phyloP scores from a whole-genome alignment of 1,140 invertebrate species.

The Yoshiicerus persimilis region DNA sequence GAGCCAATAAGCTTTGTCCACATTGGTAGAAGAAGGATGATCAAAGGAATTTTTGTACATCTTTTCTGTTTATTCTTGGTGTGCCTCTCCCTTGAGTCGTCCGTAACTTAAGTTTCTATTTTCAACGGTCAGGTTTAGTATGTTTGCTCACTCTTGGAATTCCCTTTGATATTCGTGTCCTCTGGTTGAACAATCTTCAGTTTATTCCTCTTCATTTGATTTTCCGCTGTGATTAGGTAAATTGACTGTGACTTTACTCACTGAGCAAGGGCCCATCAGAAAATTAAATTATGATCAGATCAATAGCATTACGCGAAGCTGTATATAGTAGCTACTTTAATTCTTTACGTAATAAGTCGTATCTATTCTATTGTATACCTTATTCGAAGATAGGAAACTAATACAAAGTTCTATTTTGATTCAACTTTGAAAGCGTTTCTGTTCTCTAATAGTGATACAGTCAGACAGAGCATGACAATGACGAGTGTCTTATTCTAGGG shows the following conservation, averaged over 20 bases:
- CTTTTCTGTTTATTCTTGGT: not conserved
- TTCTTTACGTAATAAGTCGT: not conserved
- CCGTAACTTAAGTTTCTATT: not conserved
- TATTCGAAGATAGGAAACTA: not conserved
- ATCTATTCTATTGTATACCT: not conserved
- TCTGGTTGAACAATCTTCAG: not conserved
- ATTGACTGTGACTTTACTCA: not conserved
- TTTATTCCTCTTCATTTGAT: conserved; percentile 10
- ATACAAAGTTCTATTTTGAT: not conserved
- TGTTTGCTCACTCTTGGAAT: not conserved
- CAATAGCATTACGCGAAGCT: not conserved
- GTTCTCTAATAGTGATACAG: not conserved
- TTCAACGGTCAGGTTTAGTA: not conserved
- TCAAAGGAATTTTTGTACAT: conserved; percentile 3
- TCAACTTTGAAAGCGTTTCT: not conserved
- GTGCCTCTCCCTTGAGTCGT: not conserved
- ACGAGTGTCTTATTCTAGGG: not conserved
- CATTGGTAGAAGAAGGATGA: not conserved
- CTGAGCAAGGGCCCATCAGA: not conserved
- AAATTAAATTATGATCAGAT: not conserved
- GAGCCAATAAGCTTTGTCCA: not conserved
- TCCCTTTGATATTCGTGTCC: not conserved
- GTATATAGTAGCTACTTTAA: not conserved
- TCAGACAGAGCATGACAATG: not conserved
- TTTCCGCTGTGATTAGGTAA: not conserved